Conservation (phyloP, 2,888 invertebrate genomes). For the Aethes cnicana region DNA sequence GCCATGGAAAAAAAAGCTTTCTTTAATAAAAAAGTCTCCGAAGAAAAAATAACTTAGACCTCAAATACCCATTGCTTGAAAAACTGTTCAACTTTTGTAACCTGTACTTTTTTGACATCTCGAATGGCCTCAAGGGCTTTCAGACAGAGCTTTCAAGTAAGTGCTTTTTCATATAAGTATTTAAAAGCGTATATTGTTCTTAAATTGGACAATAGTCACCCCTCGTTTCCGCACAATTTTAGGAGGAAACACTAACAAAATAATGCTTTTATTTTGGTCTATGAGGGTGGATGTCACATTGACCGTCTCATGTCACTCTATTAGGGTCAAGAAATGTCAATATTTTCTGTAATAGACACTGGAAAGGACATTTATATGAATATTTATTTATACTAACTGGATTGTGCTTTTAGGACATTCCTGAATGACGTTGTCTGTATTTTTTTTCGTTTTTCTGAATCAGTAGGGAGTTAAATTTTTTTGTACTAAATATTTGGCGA, state of each 20-base stretch:
- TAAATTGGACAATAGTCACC: constrained; percentile 16
- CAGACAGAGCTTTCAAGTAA: constrained; percentile 31
- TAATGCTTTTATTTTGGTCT: constrained; percentile 71
- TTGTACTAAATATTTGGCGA: no score
- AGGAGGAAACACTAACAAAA: constrained; percentile 46
- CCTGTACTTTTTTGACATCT: background rate
- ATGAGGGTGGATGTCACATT: constrained; percentile 64
- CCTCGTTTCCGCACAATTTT: constrained; percentile 28
- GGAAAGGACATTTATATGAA: constrained; percentile 46
- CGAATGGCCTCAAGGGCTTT: constrained; percentile 4
- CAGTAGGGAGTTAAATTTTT: no score
- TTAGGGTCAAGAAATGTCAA: constrained; percentile 61
- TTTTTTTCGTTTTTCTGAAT: no score
- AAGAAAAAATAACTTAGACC: no score
- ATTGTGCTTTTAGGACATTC: constrained; percentile 9
- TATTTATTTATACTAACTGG: constrained; percentile 39
- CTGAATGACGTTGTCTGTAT: no score
- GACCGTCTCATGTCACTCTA: constrained; percentile 64
- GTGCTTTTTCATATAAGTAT: constrained; percentile 22
- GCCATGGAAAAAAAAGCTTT: no score
- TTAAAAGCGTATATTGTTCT: constrained; percentile 5
- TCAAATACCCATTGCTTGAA: no score
- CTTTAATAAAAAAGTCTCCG: no score
- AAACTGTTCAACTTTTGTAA: no score
- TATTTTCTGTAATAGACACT: constrained; percentile 56